Percentiles rank a stretch among this genome's conserved stretches.
These are phyloP conservation scores for Campoplex capitator DNA, from an alignment of 2,888 invertebrate species.

Conservation along the genomic window DNA sequence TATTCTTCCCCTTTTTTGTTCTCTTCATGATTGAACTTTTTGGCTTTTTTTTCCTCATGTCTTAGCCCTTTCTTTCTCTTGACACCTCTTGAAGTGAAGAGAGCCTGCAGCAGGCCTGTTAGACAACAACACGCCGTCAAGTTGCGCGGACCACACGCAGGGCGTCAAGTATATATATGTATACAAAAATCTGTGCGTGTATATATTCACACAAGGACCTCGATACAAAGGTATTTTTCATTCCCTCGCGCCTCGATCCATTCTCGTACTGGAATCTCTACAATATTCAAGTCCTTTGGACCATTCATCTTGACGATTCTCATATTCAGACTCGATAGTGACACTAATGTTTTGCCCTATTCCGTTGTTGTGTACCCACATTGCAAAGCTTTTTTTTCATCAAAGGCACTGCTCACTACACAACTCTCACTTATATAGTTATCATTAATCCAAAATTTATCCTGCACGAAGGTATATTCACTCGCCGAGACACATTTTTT, in stretches of 20 bases:
- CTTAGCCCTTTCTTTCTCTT: slow-evolving; percentile 58
- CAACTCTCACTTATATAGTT: not conserved
- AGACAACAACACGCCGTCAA: slow-evolving; percentile 55
- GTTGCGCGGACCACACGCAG: slow-evolving; percentile 72
- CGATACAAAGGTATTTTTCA: slow-evolving; percentile 46
- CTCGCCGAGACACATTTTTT: not conserved
- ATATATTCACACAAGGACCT: slow-evolving; percentile 22
- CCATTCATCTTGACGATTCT: slow-evolving; percentile 81
- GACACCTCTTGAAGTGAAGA: slow-evolving; percentile 64
- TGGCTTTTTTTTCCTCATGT: slow-evolving; percentile 16
- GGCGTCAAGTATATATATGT: slow-evolving; percentile 37
- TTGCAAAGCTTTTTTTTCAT: slow-evolving; percentile 17
- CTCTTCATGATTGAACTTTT: slow-evolving; percentile 50
- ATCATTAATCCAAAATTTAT: slow-evolving; percentile 5
- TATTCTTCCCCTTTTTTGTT: slow-evolving; percentile 27
- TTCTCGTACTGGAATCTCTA: slow-evolving; percentile 72
- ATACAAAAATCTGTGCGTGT: not conserved
- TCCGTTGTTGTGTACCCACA: slow-evolving; percentile 25
- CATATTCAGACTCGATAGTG: slow-evolving; percentile 77
- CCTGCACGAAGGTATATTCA: not conserved
- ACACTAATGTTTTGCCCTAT: slow-evolving; percentile 78
- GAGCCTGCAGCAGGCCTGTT: slow-evolving; percentile 64
- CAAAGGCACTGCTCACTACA: not conserved
- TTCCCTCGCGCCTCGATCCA: slow-evolving; percentile 46
- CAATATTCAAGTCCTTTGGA: slow-evolving; percentile 63